Evolutionary conservation across 2,797 vertebrate genomes (phyloP).

Genomic region (Remorina albescens): DNA sequence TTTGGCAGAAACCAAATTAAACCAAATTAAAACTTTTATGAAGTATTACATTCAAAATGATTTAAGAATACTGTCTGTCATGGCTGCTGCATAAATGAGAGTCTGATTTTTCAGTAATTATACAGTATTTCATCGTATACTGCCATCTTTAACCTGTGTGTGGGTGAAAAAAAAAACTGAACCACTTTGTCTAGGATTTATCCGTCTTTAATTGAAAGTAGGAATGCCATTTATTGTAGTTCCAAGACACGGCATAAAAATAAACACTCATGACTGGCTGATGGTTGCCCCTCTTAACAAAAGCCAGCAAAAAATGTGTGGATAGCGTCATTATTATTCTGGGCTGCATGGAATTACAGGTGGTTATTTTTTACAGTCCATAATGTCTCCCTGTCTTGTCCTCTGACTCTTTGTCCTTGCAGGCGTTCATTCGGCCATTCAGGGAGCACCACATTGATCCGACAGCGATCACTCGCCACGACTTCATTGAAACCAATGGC

Average conservation of each 20-base stretch:
- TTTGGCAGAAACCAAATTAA: neutral
- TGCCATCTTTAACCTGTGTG: neutral
- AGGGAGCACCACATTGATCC: slow-evolving; percentile 98
- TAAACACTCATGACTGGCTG: neutral
- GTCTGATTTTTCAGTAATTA: neutral
- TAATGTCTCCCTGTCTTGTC: neutral
- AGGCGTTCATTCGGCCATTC: slow-evolving; percentile 98
- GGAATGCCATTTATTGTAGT: neutral
- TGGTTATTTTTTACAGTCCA: too few species aligned
- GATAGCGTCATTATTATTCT: neutral
- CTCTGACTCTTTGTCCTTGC: slow-evolving; percentile 27
- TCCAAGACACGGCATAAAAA: neutral
- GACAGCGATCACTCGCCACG: slow-evolving; percentile 95
- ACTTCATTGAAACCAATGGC: slow-evolving; percentile 97
- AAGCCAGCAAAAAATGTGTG: neutral
- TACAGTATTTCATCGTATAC: neutral
- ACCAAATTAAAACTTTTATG: neutral
- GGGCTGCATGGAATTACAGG: neutral
- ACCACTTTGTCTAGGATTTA: neutral
- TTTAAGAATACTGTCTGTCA: neutral
- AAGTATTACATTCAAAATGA: neutral
- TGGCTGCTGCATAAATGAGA: neutral
- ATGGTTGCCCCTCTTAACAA: neutral
- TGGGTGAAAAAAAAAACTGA: neutral
- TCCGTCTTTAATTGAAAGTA: neutral